Evolutionary conservation across 2,888 invertebrate genomes (phyloP), one percentile per base, ranked within the genome.

Genomic region (Isotomurus palustris): DNA sequence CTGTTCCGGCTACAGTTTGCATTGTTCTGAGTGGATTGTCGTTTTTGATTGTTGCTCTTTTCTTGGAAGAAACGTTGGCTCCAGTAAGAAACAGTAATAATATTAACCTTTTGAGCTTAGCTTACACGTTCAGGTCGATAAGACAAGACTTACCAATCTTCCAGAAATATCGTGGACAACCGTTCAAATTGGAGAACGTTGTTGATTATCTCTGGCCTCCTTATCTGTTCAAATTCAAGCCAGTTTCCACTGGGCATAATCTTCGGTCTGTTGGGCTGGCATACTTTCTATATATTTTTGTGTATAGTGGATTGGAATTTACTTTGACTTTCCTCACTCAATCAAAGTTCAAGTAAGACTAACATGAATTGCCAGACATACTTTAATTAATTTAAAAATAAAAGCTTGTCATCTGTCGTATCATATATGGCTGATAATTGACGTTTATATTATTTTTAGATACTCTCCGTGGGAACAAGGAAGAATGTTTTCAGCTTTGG

Each of bases 391-490:
- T 22, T 44, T 17, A 10, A 21, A 21, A 10, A 44, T 17, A 44
- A 44, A 44, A 12, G 19, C 8, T n/a, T n/a, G n/a, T n/a, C n/a
- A n/a, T n/a, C n/a, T n/a, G n/a, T 4, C 19, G 10, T 51, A 8
- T 40, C 40, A 40, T 19, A n/a, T n/a, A n/a, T n/a, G n/a, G n/a
- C 36, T 25, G 12, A 44, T 44, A 36, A 36, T 36, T 36, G 36
- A 50, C 28, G 51, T 35, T 53, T 35, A 43, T 21, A 35, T 35
- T 40, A n/a, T 10, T 27, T 38, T 29, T 75, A 82, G 85, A 51
- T 96, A 90, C 75, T 86, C 85, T 54, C 91, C 94, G 44, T 90
- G 94, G 87, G 89, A 95, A 76, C 97, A 99, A 78, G 97, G 97
- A 5, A 91, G 88, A 82, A 94, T 99, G 91, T 99, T 96, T 76